These are phyloP conservation scores for Pitta sordida DNA, from an alignment of 2,113 vertebrate genomes.

Conservation along the genomic window DNA sequence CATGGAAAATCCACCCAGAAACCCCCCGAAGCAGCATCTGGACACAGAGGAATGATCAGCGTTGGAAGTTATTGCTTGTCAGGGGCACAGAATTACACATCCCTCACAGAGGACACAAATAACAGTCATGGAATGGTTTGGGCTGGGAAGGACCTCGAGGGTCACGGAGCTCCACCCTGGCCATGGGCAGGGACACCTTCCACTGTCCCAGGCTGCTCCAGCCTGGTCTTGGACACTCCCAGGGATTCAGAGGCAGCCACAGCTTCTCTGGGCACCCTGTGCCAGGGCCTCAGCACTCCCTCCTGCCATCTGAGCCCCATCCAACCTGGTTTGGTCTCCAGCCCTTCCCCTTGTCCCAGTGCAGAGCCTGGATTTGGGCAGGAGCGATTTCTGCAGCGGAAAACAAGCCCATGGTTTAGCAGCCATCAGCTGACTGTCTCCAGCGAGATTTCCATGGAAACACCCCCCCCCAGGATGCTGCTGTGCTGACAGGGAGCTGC, in stretches of 20 bases:
- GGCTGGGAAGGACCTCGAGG: not conserved
- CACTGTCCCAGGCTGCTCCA: not conserved
- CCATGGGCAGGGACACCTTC: not conserved
- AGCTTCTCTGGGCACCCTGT: not conserved
- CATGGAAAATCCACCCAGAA: not conserved
- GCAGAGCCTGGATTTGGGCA: not conserved
- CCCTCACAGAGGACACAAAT: not conserved
- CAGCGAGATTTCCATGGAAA: constrained; percentile 87
- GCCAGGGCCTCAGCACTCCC: not conserved
- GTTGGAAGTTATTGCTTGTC: not conserved
- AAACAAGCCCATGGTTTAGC: constrained; percentile 67
- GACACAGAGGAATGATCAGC: not conserved
- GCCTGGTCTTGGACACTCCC: not conserved
- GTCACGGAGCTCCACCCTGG: not conserved
- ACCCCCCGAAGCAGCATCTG: not conserved
- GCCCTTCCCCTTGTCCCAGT: not conserved
- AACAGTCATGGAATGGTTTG: not conserved
- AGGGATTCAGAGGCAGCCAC: not conserved
- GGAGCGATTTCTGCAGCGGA: not conserved
- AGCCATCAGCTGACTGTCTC: constrained; percentile 88
- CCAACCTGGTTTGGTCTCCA: not conserved
- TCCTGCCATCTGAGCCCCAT: not conserved
- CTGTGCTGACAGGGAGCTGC: constrained; percentile 69
- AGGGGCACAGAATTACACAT: not conserved
- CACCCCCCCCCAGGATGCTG: constrained; percentile 80